Conservation (phyloP, 2,797 vertebrate species). For the Streptopelia turtur region DNA sequence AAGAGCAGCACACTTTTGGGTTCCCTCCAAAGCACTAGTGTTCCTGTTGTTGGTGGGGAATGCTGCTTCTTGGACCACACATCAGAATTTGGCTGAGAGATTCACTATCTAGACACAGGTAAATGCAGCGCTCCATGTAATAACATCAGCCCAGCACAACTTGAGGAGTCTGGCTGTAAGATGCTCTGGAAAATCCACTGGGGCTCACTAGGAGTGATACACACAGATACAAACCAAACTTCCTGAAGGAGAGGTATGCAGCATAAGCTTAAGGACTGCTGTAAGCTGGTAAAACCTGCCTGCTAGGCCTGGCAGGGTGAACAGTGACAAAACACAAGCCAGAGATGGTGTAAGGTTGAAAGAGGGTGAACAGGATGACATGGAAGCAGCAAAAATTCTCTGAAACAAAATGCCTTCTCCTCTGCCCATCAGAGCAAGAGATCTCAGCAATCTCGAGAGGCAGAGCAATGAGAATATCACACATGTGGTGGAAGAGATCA, state of each 20-base stretch:
- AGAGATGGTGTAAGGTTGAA: background rate
- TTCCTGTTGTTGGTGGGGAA: background rate
- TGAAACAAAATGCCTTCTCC: background rate
- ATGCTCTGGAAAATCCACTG: background rate
- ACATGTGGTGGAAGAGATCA: background rate
- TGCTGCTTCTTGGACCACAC: background rate
- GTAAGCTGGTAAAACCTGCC: background rate
- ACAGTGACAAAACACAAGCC: background rate
- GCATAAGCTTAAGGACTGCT: background rate
- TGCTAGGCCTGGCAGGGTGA: background rate
- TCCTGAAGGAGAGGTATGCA: background rate
- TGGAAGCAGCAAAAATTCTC: background rate
- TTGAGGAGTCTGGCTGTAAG: background rate
- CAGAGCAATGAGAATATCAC: background rate
- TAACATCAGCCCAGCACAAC: background rate
- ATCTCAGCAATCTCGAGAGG: background rate
- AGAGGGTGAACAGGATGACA: background rate
- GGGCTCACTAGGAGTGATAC: background rate
- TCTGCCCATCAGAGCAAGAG: background rate
- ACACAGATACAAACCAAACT: background rate
- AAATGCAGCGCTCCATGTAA: background rate
- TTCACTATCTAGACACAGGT: background rate
- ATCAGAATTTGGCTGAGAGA: background rate
- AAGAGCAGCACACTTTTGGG: background rate
- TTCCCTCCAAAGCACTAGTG: background rate